Evolutionary conservation across 2,888 invertebrate species (phyloP).

Genomic region (Ephialtes manifestator): DNA sequence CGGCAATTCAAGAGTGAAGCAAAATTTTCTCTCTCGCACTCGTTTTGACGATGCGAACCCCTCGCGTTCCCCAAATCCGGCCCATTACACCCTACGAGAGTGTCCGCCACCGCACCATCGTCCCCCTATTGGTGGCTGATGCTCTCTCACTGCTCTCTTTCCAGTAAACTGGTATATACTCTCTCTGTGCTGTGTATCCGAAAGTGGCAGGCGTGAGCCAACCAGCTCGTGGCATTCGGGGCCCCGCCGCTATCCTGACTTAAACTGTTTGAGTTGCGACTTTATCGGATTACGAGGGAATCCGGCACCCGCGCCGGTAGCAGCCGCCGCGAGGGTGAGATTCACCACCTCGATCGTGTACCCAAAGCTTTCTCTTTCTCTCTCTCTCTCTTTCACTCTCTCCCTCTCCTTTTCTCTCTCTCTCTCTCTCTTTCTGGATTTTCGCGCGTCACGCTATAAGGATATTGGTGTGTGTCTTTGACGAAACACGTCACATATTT

Average conservation of each 20-base stretch:
- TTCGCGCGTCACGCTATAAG: background rate
- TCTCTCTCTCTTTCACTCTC: no score
- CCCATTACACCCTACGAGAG: conserved; percentile 76
- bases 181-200: conserved; percentile 1
- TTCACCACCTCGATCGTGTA: conserved; percentile 74
- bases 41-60: conserved; percentile 35
- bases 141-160: conserved; percentile 1
- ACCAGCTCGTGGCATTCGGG: conserved; percentile 57
- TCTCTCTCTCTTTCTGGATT: background rate
- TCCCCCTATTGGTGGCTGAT: background rate
- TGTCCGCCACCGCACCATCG: conserved; percentile 71
- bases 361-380: conserved; percentile 1
- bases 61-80: conserved; percentile 74
- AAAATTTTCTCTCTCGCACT: conserved; percentile 30
- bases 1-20: conserved; percentile 13
- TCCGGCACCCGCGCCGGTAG: conserved; percentile 82
- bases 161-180: conserved; percentile 9
- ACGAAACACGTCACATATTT: background rate
- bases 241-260: conserved; percentile 76
- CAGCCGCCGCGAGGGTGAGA: conserved; percentile 58
- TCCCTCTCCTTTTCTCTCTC: background rate
- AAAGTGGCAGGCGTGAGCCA: conserved; percentile 16
- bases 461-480: background rate
- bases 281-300: conserved; percentile 82
- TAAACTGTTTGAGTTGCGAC: conserved; percentile 84